Evolutionary conservation across 1,140 invertebrate species (phyloP).

Genomic region (Penaeus vannamei): DNA sequence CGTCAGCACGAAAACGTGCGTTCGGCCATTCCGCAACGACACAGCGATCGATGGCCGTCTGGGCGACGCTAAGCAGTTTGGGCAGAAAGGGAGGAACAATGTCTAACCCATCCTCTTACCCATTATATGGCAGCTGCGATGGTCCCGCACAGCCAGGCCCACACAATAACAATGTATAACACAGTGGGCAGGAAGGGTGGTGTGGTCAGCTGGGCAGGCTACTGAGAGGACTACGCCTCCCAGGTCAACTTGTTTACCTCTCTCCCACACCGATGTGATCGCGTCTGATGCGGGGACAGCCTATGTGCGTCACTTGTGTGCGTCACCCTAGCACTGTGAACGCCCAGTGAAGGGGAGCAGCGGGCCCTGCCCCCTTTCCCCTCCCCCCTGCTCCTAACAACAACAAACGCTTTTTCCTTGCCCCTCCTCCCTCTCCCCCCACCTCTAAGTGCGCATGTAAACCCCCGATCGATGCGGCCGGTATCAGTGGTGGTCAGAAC

Average conservation of each 20-base stretch:
- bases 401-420: constrained; percentile 66
- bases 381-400: constrained; percentile 58
- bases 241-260: constrained; percentile 60
- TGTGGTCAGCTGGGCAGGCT: constrained; percentile 42
- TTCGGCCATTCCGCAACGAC: constrained; percentile 60
- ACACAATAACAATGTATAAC: constrained; percentile 59
- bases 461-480: constrained; percentile 64
- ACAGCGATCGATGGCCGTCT: constrained; percentile 57
- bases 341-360: constrained; percentile 63
- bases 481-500: constrained; percentile 65
- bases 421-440: constrained; percentile 62
- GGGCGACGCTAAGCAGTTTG: constrained; percentile 59
- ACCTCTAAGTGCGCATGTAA: constrained; percentile 65
- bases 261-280: constrained; percentile 56
- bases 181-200: constrained; percentile 52
- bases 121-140: constrained; percentile 58
- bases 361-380: constrained; percentile 34
- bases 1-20: constrained; percentile 8
- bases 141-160: constrained; percentile 53
- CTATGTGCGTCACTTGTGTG: constrained; percentile 64
- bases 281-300: constrained; percentile 59
- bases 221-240: constrained; percentile 35
- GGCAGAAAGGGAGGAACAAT: constrained; percentile 63
- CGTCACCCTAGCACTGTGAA: constrained; percentile 65
- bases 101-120: constrained; percentile 65